These are phyloP conservation scores for Drosophila mercatorum DNA, from an alignment of 2,888 invertebrate species.

Conservation along the genomic window DNA sequence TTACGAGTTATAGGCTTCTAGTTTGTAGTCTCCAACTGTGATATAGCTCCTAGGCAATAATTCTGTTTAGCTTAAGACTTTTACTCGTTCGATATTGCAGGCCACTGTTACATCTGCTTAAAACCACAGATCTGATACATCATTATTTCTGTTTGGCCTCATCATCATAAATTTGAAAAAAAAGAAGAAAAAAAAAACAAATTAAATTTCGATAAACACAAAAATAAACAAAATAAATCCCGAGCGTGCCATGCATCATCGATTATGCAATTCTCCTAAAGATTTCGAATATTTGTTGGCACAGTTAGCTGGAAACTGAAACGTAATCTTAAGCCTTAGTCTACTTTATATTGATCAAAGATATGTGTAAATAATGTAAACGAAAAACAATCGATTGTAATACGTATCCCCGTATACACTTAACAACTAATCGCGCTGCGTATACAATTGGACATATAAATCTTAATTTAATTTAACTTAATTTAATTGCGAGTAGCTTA, in stretches of 20 bases:
- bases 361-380: constrained; percentile 61
- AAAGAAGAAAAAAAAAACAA: constrained; percentile 2
- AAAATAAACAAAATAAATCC: constrained; percentile 53
- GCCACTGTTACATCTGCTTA: constrained; percentile 28
- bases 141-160: neutral
- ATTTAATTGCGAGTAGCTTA: constrained; percentile 61
- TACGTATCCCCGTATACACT: constrained; percentile 30
- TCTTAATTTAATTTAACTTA: constrained; percentile 51
- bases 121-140: constrained; percentile 47
- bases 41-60: constrained; percentile 57
- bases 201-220: constrained; percentile 29
- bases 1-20: constrained; percentile 54
- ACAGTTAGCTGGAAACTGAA: constrained; percentile 61
- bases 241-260: constrained; percentile 78
- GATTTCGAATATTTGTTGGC: constrained; percentile 74
- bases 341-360: constrained; percentile 72
- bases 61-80: constrained; percentile 17
- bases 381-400: constrained; percentile 23
- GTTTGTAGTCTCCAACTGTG: constrained; percentile 74
- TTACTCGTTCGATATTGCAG: constrained; percentile 27
- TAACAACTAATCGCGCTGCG: constrained; percentile 43
- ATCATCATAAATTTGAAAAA: neutral
- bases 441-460: constrained; percentile 35
- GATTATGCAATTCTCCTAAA: constrained; percentile 73
- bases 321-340: constrained; percentile 58